A percentile compares a stretch with the other conserved stretches of the same genome.
These are phyloP conservation scores for Lissonota sp. DNA, from an alignment of 2,888 invertebrate genomes.

Conservation along the genomic window DNA sequence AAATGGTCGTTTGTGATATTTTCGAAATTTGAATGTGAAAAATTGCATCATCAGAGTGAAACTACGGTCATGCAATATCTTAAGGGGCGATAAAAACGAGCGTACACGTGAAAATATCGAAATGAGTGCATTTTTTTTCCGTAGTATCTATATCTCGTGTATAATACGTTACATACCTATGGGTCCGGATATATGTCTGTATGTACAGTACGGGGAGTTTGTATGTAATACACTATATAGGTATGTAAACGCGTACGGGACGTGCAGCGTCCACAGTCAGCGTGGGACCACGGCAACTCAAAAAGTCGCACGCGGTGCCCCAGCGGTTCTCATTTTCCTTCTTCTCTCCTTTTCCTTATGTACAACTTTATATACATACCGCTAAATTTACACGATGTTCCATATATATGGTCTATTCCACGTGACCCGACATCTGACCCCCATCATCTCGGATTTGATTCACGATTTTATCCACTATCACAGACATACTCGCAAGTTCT, in stretches of 20 bases:
- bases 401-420: no score
- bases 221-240: conserved; percentile 45
- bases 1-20: no score
- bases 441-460: no score
- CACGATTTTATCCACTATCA: no score
- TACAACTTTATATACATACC: background rate
- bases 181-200: conserved; percentile 9
- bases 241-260: conserved; percentile 52
- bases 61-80: no score
- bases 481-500: no score
- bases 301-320: conserved; percentile 82
- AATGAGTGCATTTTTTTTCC: conserved; percentile 16
- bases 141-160: conserved; percentile 4
- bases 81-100: no score
- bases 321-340: conserved; percentile 79
- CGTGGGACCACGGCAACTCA: conserved; percentile 82
- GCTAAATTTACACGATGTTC: conserved; percentile 13
- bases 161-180: conserved; percentile 7
- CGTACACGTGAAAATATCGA: no score
- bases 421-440: no score
- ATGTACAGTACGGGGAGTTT: conserved; percentile 22
- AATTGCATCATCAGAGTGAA: no score
- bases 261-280: conserved; percentile 76
- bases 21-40: no score
- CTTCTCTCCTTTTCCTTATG: background rate